Evolutionary conservation across 2,888 invertebrate genomes (phyloP), one percentile per base, ranked within the genome.

Genomic region (Pollenia griseotomentosa): DNA sequence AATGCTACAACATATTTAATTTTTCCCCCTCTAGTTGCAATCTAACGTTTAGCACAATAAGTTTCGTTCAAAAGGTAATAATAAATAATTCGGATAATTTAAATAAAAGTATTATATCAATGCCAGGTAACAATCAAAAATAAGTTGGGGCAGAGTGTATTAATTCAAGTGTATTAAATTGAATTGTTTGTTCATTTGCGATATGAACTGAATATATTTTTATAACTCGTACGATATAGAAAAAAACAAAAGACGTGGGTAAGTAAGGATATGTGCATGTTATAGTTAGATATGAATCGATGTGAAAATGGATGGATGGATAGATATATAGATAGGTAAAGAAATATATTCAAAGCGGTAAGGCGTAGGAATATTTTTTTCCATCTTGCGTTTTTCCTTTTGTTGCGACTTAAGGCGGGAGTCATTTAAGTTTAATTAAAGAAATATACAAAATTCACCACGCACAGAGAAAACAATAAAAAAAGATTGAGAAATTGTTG

Each of bases 351-450:
- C 33, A 33, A 42, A 57, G 12, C 65, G 74, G 66, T 73, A 57
- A 59, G 59, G 78, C 73, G 59, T 79, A 42, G 78, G 78, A 83
- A 66, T 83, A 55, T 63, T 44, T 44, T 40, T 40, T 51, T 53
- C 42, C 12, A 53, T 19, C 11, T 70, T 53, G 12, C 63, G 16
- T 53, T 42, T 10, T 10, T 80, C 57, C 16, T 11, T 14, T 63
- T 68, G 46, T 42, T 42, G 70, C 55, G n/a, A 85, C 63, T 46
- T 71, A 65, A 83, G 83, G 83, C 73, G 78, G 75, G 83, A 83
- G 59, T 66, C 65, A 63, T 66, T 78, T 66, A 73, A 73, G 48
- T 59, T 42, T 57, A 66, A 59, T 78, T 53, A 23, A 70, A 23
- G 57, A 55, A 40, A 57, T 59, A 53, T 79, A 44, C 51, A 73